Evolutionary conservation across 2,113 vertebrate genomes (phyloP), one percentile per base, ranked within the genome.

Genomic region (Pundamilia nyererei): DNA sequence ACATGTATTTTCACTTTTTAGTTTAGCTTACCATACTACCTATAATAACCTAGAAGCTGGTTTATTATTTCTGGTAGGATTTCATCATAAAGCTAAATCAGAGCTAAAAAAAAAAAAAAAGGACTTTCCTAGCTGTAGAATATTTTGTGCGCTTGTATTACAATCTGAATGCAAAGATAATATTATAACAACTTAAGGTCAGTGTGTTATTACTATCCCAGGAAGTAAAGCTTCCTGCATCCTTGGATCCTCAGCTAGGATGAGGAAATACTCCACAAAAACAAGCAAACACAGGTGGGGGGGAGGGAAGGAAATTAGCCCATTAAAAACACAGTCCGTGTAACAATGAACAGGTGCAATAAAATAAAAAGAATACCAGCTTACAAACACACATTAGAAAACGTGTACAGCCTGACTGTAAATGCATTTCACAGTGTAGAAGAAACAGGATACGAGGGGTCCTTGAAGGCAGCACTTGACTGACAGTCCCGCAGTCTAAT

Each of bases 401-500:
- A 77, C 45, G 2, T 31, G 26, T 13, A 45, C 42, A 49, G 9
- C 40, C 40, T 17, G 17, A 49, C 2, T 31, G 70, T 77, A 31
- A 77, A 77, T 19, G 6, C 24, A 31, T 19, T 19, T 49, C 17
- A 49, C 40, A 47, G 24, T 29, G 45, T 49, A 77, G 24, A 31
- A 33, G 45, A 1, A 13, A 14, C 3, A 21, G n/a, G 31, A 21
- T 89, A 42, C 92, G 51, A 84, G 54, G 8, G 2, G 21, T 49
- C 79, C 49, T 0, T 94, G 88, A 95, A 95, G 5, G 91, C 89
- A 62, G 3, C 88, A 45, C 2, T 47, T 87, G 92, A 95, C 79
- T 93, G 95, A 91, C 95, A 93, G 15, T 49, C 91, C 82, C 68
- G 55, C 92, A 89, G 92, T 60, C 94, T 94, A 95, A 95, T 95